Evolutionary conservation across 2,113 vertebrate species (phyloP).

Genomic region (Thalassoma bifasciatum): DNA sequence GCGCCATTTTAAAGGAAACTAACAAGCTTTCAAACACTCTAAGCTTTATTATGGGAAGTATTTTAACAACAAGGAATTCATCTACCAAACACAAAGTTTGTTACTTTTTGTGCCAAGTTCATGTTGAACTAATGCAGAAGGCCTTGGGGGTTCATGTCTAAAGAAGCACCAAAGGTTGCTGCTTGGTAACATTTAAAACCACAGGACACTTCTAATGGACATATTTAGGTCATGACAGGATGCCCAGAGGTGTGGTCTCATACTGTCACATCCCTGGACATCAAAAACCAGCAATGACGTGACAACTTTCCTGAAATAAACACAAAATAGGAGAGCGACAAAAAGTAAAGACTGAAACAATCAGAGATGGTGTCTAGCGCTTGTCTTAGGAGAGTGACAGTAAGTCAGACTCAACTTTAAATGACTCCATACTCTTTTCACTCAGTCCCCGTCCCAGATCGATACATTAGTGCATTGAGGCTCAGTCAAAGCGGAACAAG

Average conservation of each 20-base stretch:
- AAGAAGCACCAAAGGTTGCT: neutral
- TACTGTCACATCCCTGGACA: constrained; percentile 16
- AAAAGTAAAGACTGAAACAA: neutral
- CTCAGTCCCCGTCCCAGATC: constrained; percentile 30
- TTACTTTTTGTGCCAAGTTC: too few species aligned
- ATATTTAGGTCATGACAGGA: constrained; percentile 45
- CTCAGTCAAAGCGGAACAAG: constrained; percentile 48
- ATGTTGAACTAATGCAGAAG: too few species aligned
- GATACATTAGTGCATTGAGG: constrained; percentile 44
- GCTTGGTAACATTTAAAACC: constrained; percentile 5
- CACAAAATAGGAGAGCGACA: neutral
- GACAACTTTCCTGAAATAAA: constrained; percentile 18
- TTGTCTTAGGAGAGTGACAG: constrained; percentile 29
- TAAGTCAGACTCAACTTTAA: constrained; percentile 60
- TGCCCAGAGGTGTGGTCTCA: constrained; percentile 26
- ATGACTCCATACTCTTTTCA: constrained; percentile 50
- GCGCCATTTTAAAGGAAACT: too few species aligned
- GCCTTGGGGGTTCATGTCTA: too few species aligned
- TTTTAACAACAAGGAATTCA: too few species aligned
- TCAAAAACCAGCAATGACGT: constrained; percentile 19
- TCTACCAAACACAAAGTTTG: too few species aligned
- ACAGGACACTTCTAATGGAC: constrained; percentile 29
- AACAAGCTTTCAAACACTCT: too few species aligned
- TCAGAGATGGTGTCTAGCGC: constrained; percentile 23
- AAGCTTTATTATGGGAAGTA: too few species aligned